A percentile compares a stretch with the other conserved stretches of the same genome.
Evolutionary conservation across 1,140 invertebrate species (phyloP).

Genomic region (Drosophila pallidifrons): DNA sequence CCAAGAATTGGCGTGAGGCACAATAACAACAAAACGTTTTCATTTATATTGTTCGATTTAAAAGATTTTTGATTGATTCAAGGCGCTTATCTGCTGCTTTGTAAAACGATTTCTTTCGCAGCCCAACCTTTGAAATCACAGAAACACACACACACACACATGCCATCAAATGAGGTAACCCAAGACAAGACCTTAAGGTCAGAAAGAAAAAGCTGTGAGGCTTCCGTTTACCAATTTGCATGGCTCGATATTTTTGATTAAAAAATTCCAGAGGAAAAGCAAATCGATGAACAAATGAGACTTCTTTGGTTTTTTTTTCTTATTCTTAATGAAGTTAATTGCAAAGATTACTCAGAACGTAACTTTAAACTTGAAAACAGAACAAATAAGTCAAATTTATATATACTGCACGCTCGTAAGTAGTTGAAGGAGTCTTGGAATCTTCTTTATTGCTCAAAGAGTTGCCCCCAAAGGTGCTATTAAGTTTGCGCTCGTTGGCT

Average conservation of each 20-base stretch:
- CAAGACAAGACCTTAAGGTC: constrained; percentile 49
- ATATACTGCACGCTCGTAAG: too few relatives aligned
- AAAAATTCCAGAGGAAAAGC: constrained; percentile 28
- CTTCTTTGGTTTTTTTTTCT: not conserved
- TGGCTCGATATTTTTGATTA: constrained; percentile 31
- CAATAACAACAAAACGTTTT: constrained; percentile 55
- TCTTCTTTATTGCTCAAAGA: not conserved
- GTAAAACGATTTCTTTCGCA: constrained; percentile 63
- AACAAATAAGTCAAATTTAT: constrained; percentile 1
- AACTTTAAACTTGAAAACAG: constrained; percentile 1
- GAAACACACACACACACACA: constrained; percentile 25
- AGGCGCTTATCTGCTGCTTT: constrained; percentile 66
- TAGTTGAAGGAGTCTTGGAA: not conserved
- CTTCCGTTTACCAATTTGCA: constrained; percentile 51
- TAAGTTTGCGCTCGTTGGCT: not conserved
- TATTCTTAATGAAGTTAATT: constrained; percentile 23
- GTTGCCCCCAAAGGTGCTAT: not conserved
- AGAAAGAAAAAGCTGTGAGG: constrained; percentile 12
- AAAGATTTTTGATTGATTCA: constrained; percentile 77
- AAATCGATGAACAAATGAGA: constrained; percentile 29
- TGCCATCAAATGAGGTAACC: constrained; percentile 57
- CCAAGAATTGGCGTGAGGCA: not conserved
- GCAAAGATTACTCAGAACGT: not conserved
- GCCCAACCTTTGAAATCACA: constrained; percentile 29
- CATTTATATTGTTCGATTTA: constrained; percentile 74